Evolutionary conservation across 2,797 vertebrate species (phyloP).

Genomic region (Propithecus perrieri): DNA sequence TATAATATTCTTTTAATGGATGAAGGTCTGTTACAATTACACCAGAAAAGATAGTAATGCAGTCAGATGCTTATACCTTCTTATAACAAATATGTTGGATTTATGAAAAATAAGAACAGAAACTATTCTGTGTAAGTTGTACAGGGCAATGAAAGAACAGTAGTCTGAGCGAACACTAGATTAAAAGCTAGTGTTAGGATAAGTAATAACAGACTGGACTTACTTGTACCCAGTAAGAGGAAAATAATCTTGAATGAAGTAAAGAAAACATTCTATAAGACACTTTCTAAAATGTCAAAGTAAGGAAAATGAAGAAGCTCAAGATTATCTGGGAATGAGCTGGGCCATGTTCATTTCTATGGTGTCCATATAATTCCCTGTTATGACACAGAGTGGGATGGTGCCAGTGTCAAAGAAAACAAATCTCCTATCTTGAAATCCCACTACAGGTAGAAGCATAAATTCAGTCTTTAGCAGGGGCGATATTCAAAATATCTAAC

Average conservation of each 20-base stretch:
- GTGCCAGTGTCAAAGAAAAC: neutral
- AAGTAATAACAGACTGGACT: neutral
- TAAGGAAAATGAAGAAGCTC: neutral
- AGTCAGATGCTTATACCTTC: neutral
- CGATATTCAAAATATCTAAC: neutral
- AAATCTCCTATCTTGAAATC: neutral
- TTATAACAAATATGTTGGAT: neutral
- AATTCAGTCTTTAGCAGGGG: neutral
- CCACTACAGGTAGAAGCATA: neutral
- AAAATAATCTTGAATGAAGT: neutral
- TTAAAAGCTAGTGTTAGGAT: neutral
- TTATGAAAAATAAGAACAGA: neutral
- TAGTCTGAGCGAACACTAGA: neutral
- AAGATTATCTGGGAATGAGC: neutral
- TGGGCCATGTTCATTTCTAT: neutral
- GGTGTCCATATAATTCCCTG: neutral
- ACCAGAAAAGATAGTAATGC: neutral
- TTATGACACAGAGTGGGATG: neutral
- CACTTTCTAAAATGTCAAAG: neutral
- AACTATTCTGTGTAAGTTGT: neutral
- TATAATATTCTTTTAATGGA: neutral
- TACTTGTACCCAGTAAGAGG: neutral
- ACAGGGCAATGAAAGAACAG: neutral
- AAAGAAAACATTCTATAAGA: neutral
- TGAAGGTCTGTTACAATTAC: neutral